Evolutionary conservation across 2,888 invertebrate species (phyloP), one percentile per base, ranked within the genome.

Genomic region (Zaprionus lineosus): DNA sequence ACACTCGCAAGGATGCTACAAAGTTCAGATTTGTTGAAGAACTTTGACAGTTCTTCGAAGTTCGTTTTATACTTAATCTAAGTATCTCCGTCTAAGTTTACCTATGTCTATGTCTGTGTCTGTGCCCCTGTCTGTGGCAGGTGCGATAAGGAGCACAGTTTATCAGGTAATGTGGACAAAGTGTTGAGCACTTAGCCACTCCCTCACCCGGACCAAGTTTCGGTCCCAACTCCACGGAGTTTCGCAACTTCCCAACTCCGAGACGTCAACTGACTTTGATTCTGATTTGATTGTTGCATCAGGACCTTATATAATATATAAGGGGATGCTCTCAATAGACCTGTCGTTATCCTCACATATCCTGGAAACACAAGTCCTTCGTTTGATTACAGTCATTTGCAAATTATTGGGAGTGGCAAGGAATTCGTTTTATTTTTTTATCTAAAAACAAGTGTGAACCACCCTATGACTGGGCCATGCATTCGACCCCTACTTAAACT

Each of bases 11-110:
- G 16, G 37, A 15, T n/a, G 52, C 48, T 29, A 37, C 37, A 64
- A 70, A 70, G n/a, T n/a, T n/a, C n/a, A n/a, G 67, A 67, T 70
- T 67, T 64, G 31, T 33, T 50, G 19, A 37, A 44, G 46, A 50
- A 65, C 39, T 71, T 52, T 37, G 34, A 21, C 62, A 44, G 33
- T 67, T 31, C 31, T 48, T 64, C 33, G 51, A 34, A 67, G 37
- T 58, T 71, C 44, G 33, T 48, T n/a, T n/a, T n/a, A 31, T 48
- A 56, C 36, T 48, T 47, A 28, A 19, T 4, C 29, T 31, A 43
- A 51, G 60, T 50, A 36, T 47, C 46, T 28, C n/a, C 33, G 6
- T 12, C 31, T 48, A 3, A n/a, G 12, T 24, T 1, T 16, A 19
- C 4, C 24, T 24, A 6, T 24, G 4, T 24, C 24, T 7, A 4